These are phyloP conservation scores for Caenorhabditis sulstoni DNA, from an alignment of 2,888 invertebrate genomes.

Conservation along the genomic window DNA sequence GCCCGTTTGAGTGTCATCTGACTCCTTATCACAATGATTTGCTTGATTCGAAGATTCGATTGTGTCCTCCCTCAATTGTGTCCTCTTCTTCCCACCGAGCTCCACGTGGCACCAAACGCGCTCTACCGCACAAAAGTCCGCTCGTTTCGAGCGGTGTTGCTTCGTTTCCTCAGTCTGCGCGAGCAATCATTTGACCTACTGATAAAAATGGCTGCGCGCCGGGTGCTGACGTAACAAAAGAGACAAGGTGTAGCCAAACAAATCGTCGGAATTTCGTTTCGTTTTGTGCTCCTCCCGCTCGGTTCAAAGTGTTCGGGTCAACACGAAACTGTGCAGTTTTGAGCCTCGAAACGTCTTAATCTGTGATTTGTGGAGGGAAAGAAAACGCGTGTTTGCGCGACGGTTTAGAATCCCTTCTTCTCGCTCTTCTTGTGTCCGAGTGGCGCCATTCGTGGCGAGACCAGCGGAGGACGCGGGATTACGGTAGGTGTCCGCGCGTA, in stretches of 20 bases:
- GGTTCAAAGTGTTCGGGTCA: conserved; percentile 55
- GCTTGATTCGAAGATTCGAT: too few relatives aligned
- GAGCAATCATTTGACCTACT: conserved; percentile 29
- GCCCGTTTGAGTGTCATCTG: too few relatives aligned
- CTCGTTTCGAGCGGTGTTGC: too few relatives aligned
- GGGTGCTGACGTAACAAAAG: conserved; percentile 34
- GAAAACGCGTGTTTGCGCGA: conserved; percentile 47
- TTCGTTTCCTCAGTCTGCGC: too few relatives aligned
- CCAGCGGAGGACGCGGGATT: conserved; percentile 24
- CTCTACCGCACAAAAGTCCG: too few relatives aligned
- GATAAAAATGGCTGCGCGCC: conserved; percentile 32
- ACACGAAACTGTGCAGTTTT: conserved; percentile 52
- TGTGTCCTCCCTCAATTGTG: conserved; percentile 17
- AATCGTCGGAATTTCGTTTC: conserved; percentile 34
- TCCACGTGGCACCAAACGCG: too few relatives aligned
- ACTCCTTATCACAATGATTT: too few relatives aligned
- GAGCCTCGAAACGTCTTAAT: conserved; percentile 24
- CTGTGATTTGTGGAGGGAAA: conserved; percentile 38
- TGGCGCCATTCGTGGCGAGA: conserved; percentile 50
- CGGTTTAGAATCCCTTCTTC: conserved; percentile 24
- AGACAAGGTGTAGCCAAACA: conserved; percentile 49
- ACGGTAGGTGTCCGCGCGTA: conserved; percentile 5
- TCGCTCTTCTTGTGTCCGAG: conserved; percentile 4
- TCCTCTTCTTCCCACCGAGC: too few relatives aligned
- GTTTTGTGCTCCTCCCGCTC: conserved; percentile 1